Percentiles rank a stretch among this genome's conserved stretches.
phyloP scores from a whole-genome alignment of 1,140 invertebrate genomes.

The Calliphora vicina region DNA sequence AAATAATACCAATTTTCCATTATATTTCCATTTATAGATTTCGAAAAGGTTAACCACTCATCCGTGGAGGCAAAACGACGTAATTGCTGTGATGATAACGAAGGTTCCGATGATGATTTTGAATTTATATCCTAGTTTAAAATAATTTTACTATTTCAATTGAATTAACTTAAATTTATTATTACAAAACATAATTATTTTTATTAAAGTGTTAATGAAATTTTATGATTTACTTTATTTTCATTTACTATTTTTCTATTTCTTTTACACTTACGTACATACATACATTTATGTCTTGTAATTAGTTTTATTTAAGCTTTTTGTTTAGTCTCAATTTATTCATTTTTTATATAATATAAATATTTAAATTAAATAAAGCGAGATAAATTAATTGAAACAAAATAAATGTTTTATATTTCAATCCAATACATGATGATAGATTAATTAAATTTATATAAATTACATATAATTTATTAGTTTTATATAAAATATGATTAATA shows the following conservation, averaged over 20 bases:
- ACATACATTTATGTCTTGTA: background rate
- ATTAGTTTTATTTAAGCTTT: slow-evolving; percentile 24
- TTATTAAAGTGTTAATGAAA: background rate
- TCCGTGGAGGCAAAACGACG: background rate
- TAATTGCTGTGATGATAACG: slow-evolving; percentile 53
- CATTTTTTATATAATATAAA: slow-evolving; percentile 16
- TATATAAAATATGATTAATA: too few species aligned
- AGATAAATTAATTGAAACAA: background rate
- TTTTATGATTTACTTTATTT: background rate
- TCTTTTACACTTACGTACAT: background rate
- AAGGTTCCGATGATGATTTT: slow-evolving; percentile 68
- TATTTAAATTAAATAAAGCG: background rate
- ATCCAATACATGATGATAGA: background rate
- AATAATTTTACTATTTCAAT: slow-evolving; percentile 4
- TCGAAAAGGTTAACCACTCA: slow-evolving; percentile 65
- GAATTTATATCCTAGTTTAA: slow-evolving; percentile 62
- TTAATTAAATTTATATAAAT: background rate
- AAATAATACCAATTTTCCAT: background rate
- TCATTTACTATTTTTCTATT: background rate
- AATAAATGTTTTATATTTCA: background rate
- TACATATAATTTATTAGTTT: too few species aligned
- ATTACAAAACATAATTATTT: background rate
- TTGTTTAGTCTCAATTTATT: slow-evolving; percentile 33
- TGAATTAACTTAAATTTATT: background rate
- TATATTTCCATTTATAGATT: slow-evolving; percentile 61